Evolutionary conservation across 2,888 invertebrate genomes (phyloP).

Genomic region (Automeris io): DNA sequence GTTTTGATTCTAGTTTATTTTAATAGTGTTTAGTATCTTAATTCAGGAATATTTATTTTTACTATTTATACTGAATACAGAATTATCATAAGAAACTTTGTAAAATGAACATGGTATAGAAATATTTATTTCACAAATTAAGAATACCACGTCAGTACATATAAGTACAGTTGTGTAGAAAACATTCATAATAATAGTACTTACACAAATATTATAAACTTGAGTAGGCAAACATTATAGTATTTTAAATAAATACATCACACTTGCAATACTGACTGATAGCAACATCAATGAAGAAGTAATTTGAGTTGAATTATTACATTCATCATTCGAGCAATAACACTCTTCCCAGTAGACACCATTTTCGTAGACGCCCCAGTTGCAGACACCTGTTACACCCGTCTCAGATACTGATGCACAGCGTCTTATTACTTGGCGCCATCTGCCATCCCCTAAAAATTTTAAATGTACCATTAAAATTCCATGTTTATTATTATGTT

Average conservation of each 20-base stretch:
- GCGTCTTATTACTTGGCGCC: slow-evolving; percentile 92
- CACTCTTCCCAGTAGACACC: slow-evolving; percentile 98
- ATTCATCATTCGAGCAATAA: slow-evolving; percentile 94
- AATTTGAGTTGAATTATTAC: slow-evolving; percentile 76
- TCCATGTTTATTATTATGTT: too few relatives aligned
- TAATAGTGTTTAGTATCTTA: too few relatives aligned
- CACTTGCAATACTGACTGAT: slow-evolving; percentile 16
- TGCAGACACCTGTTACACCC: slow-evolving; percentile 95
- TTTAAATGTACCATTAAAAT: too few relatives aligned
- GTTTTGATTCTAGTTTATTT: too few relatives aligned
- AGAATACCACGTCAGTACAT: too few relatives aligned
- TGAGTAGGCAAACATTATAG: neutral
- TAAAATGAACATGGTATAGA: too few relatives aligned
- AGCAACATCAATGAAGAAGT: slow-evolving; percentile 34
- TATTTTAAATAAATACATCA: slow-evolving; percentile 15
- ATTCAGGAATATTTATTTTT: too few relatives aligned
- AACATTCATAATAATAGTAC: too few relatives aligned
- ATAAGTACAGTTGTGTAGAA: too few relatives aligned
- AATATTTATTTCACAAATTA: too few relatives aligned
- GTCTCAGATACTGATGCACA: slow-evolving; percentile 94
- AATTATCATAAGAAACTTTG: too few relatives aligned
- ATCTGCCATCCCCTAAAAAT: slow-evolving; percentile 92
- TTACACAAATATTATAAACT: neutral
- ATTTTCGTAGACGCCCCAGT: slow-evolving; percentile 96
- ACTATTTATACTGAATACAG: too few relatives aligned